These are phyloP conservation scores for Megalops atlanticus DNA, from an alignment of 2,113 vertebrate species.

Conservation along the genomic window DNA sequence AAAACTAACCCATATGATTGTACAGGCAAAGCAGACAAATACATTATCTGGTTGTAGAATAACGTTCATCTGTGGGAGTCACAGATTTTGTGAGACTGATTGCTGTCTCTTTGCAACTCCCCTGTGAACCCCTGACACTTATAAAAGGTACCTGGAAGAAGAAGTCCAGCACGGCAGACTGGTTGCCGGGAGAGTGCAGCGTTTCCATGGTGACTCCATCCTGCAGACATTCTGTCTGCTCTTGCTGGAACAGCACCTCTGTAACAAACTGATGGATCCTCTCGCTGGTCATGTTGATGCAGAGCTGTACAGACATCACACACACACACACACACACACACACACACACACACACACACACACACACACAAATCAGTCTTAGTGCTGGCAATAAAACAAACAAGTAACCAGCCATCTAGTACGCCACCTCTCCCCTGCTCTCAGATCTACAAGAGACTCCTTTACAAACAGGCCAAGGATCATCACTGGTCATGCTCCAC, in stretches of 20 bases:
- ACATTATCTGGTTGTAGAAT: too few relatives aligned
- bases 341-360: conserved; percentile 30
- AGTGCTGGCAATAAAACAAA: too few relatives aligned
- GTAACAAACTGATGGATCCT: conserved; percentile 84
- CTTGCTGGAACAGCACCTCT: conserved; percentile 89
- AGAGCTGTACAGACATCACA: conserved; percentile 73
- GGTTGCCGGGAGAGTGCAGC: conserved; percentile 75
- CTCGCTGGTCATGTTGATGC: conserved; percentile 96
- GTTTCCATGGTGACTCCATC: conserved; percentile 92
- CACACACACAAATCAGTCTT: conserved; percentile 11
- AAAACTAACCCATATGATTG: too few relatives aligned
- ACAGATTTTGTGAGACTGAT: too few relatives aligned
- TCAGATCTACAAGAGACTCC: too few relatives aligned
- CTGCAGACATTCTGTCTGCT: conserved; percentile 88
- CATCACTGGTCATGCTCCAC: too few relatives aligned
- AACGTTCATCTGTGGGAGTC: too few relatives aligned
- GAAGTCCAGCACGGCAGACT: conserved; percentile 83
- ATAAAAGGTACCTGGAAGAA: conserved; percentile 86
- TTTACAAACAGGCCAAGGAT: too few relatives aligned
- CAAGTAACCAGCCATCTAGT: too few relatives aligned
- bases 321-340: conserved; percentile 38
- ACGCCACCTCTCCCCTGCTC: too few relatives aligned
- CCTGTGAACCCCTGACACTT: background rate
- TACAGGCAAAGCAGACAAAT: too few relatives aligned
- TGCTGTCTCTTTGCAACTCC: background rate